A percentile compares a stretch with the other conserved stretches of the same genome.
These are phyloP conservation scores for Emmelina monodactyla DNA, from an alignment of 2,888 invertebrate species.

Conservation along the genomic window DNA sequence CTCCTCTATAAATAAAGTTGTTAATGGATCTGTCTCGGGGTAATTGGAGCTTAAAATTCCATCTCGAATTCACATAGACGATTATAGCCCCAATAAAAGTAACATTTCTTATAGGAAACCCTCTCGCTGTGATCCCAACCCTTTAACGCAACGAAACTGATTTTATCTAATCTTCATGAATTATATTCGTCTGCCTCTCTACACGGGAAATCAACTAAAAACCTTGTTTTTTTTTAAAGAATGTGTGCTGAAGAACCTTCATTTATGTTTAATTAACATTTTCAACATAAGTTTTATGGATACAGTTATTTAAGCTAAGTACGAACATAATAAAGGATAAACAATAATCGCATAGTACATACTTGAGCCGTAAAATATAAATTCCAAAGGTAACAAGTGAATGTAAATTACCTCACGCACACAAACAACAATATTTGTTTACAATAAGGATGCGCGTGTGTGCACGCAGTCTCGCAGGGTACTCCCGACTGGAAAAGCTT, in stretches of 20 bases:
- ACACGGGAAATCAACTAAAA: no score
- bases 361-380: no score
- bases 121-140: neutral
- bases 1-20: constrained; percentile 55
- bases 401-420: constrained; percentile 2
- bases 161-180: neutral
- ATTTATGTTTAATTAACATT: no score
- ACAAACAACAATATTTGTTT: constrained; percentile 2
- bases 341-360: no score
- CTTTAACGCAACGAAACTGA: neutral
- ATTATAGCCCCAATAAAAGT: no score
- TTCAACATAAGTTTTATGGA: no score
- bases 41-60: constrained; percentile 56
- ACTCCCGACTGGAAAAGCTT: neutral
- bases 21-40: constrained; percentile 48
- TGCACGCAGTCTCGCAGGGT: neutral
- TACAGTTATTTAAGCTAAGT: no score
- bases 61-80: no score
- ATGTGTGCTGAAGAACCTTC: no score
- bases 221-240: no score
- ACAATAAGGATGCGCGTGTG: neutral
- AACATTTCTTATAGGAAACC: neutral
- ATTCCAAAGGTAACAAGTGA: constrained; percentile 1
- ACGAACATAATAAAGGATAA: no score
- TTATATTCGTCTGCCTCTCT: neutral